Conservation (phyloP, 2,888 invertebrate genomes). For the Erebia aethiops region DNA sequence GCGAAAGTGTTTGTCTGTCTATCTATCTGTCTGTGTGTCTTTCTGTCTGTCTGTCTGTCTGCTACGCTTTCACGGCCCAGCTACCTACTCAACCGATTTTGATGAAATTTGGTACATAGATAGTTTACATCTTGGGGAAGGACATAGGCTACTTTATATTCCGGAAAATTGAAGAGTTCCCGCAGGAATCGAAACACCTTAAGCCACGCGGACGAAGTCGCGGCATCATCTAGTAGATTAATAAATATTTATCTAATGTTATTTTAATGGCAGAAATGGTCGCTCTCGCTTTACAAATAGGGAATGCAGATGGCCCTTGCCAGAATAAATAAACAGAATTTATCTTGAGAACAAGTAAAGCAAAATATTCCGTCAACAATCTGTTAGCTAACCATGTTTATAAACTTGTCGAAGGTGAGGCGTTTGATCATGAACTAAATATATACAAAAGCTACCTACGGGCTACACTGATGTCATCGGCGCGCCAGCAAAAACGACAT, state of each 20-base stretch:
- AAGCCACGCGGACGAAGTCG: not conserved
- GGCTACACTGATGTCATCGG: conserved; percentile 38
- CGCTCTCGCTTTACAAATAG: not conserved
- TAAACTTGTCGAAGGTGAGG: conserved; percentile 49
- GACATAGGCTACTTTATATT: too few species aligned
- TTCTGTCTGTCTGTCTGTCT: too few species aligned
- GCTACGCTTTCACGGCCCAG: too few species aligned
- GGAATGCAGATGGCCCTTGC: not conserved
- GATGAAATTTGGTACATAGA: too few species aligned
- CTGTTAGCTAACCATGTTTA: not conserved
- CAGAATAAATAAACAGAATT: not conserved
- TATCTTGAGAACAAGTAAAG: not conserved
- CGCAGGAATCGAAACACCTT: not conserved
- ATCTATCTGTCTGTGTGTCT: too few species aligned
- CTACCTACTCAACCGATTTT: too few species aligned
- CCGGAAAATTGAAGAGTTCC: too few species aligned
- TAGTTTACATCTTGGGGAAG: too few species aligned
- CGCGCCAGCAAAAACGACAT: conserved; percentile 23
- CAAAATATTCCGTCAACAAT: not conserved
- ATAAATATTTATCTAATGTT: not conserved
- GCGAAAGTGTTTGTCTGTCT: too few species aligned
- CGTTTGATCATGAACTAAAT: conserved; percentile 52
- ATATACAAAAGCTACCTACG: conserved; percentile 48
- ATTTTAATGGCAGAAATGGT: not conserved
- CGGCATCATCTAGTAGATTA: too few species aligned